Evolutionary conservation across 2,888 invertebrate species (phyloP).

Genomic region (Deilephila elpenor): DNA sequence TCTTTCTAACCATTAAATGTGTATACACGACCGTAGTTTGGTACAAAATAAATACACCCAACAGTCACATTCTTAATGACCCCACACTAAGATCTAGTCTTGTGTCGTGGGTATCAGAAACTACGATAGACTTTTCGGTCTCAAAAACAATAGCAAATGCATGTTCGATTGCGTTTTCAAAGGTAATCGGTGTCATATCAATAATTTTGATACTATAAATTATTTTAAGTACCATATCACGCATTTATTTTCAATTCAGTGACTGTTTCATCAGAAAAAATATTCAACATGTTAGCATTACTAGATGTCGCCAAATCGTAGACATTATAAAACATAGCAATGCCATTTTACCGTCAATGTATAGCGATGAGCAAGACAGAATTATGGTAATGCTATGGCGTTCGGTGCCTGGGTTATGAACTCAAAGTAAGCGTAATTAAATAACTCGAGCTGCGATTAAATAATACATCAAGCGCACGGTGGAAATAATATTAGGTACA

Average conservation of each 20-base stretch:
- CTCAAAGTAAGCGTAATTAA: constrained; percentile 7
- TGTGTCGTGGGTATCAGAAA: too few species aligned
- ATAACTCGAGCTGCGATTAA: constrained; percentile 6
- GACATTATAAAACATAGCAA: constrained; percentile 14
- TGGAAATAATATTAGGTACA: not conserved
- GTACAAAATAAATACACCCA: too few species aligned
- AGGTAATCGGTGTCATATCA: not conserved
- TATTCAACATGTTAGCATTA: not conserved
- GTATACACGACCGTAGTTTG: too few species aligned
- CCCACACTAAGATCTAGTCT: too few species aligned
- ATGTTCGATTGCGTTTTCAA: too few species aligned
- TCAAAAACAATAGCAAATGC: too few species aligned
- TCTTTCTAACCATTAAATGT: too few species aligned
- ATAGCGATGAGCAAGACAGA: constrained; percentile 14
- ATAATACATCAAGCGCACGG: not conserved
- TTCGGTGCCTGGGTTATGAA: constrained; percentile 22
- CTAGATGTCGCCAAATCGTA: constrained; percentile 9
- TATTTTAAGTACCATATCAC: not conserved
- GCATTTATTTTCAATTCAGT: not conserved
- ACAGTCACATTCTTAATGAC: too few species aligned
- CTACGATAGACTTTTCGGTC: too few species aligned
- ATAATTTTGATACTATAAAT: not conserved
- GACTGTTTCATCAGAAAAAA: not conserved
- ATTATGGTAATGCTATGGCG: constrained; percentile 18
- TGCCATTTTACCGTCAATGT: not conserved